phyloP scores from a whole-genome alignment of 2,797 vertebrate genomes.

The Sebastes variabilis region DNA sequence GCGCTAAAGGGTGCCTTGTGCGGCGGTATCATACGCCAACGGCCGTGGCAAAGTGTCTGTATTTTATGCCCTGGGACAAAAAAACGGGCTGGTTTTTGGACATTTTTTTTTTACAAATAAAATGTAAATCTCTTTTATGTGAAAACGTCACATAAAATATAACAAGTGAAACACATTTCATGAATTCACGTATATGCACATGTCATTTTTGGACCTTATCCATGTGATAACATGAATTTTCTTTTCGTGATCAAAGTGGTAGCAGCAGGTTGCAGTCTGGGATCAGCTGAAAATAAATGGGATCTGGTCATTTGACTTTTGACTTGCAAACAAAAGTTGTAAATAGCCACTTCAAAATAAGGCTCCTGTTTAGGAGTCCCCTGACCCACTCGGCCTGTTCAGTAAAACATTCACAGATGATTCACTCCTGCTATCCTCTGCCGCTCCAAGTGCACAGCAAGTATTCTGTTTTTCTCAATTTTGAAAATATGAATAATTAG shows the following conservation, averaged over 20 bases:
- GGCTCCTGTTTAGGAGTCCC: background rate
- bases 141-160: background rate
- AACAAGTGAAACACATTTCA: background rate
- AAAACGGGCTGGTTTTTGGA: background rate
- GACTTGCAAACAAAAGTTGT: background rate
- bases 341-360: constrained; percentile 4
- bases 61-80: too few relatives aligned
- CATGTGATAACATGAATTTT: background rate
- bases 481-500: background rate
- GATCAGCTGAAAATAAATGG: background rate
- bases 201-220: background rate
- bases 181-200: background rate
- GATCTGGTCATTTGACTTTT: background rate
- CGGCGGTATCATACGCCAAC: too few relatives aligned
- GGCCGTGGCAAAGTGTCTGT: too few relatives aligned
- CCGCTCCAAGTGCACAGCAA: background rate
- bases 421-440: background rate
- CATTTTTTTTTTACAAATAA: background rate
- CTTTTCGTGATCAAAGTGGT: background rate
- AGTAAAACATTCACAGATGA: background rate
- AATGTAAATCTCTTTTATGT: background rate
- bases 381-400: background rate
- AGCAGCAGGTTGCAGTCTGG: background rate
- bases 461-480: background rate
- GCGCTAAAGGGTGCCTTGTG: too few relatives aligned